Conservation (phyloP, 2,888 invertebrate species). For the Drosophila trichaetosa region DNA sequence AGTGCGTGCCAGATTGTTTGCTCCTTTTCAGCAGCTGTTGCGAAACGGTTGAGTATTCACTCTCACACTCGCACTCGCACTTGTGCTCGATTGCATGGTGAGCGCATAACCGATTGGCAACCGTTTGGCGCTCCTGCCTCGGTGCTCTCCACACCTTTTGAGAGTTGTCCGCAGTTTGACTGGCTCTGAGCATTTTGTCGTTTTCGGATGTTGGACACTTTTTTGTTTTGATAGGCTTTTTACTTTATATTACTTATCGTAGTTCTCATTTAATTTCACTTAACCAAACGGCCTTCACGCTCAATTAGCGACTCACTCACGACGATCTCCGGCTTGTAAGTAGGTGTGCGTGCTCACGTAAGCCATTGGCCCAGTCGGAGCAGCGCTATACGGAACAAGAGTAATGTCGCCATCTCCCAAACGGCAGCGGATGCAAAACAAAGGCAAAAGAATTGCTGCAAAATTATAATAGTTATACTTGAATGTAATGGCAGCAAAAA, state of each 20-base stretch:
- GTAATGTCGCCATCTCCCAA: slow-evolving; percentile 2
- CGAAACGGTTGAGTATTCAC: slow-evolving; percentile 64
- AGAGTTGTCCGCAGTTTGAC: background rate
- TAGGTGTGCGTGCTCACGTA: slow-evolving; percentile 51
- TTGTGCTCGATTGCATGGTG: slow-evolving; percentile 17
- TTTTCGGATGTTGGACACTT: slow-evolving; percentile 10
- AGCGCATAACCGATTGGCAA: slow-evolving; percentile 63
- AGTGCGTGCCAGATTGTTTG: slow-evolving; percentile 58
- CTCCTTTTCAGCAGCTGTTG: slow-evolving; percentile 66
- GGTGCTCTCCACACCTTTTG: slow-evolving; percentile 26
- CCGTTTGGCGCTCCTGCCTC: slow-evolving; percentile 43
- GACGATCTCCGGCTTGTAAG: slow-evolving; percentile 30
- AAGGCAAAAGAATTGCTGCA: slow-evolving; percentile 2
- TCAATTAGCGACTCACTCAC: slow-evolving; percentile 43
- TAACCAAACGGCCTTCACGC: slow-evolving; percentile 75
- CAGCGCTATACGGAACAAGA: slow-evolving; percentile 19
- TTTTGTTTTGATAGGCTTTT: slow-evolving; percentile 24
- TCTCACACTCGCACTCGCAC: background rate
- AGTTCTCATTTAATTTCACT: slow-evolving; percentile 43
- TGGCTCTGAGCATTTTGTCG: slow-evolving; percentile 20
- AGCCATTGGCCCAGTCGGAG: slow-evolving; percentile 36
- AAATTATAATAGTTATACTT: background rate
- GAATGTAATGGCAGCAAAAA: slow-evolving; percentile 15
- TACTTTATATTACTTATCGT: slow-evolving; percentile 27
- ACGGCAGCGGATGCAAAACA: slow-evolving; percentile 9